Conservation (phyloP, 2,888 invertebrate species). For the Lomographa bimaculata region DNA sequence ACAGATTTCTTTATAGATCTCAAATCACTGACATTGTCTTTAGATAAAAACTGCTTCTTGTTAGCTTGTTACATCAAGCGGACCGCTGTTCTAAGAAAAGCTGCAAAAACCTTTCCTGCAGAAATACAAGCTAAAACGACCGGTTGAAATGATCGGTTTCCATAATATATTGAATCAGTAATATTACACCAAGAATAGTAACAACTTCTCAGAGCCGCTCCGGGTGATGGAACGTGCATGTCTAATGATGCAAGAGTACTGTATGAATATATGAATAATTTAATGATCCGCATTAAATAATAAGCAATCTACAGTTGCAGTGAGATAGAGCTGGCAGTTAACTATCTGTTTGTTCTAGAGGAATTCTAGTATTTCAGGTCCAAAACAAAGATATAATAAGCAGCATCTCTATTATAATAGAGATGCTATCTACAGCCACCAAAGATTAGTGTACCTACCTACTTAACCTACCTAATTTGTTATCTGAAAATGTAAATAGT, state of each 20-base stretch:
- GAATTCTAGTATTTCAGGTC: no score
- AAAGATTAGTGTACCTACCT: no score
- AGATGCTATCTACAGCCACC: no score
- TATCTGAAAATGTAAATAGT: no score
- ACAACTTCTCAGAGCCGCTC: slow-evolving; percentile 34
- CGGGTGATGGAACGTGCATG: slow-evolving; percentile 21
- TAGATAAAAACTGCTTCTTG: no score
- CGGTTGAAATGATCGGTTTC: slow-evolving; percentile 21
- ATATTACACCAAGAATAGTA: slow-evolving; percentile 34
- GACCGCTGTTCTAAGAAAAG: slow-evolving; percentile 11
- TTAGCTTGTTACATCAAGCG: slow-evolving; percentile 12
- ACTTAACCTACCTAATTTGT: no score
- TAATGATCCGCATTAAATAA: neutral
- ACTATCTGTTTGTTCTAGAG: no score
- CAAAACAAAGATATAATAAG: no score
- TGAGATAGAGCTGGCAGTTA: no score
- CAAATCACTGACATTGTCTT: no score
- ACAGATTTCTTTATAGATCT: no score
- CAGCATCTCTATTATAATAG: no score
- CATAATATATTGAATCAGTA: slow-evolving; percentile 33
- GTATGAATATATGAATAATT: slow-evolving; percentile 15
- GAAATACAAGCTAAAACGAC: neutral
- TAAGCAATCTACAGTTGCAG: neutral
- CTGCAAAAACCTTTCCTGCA: slow-evolving; percentile 6
- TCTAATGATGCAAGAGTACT: slow-evolving; percentile 7